Base-by-base conservation (phyloP, 2,888 invertebrate genomes). In the Ormyrus thymus region DNA sequence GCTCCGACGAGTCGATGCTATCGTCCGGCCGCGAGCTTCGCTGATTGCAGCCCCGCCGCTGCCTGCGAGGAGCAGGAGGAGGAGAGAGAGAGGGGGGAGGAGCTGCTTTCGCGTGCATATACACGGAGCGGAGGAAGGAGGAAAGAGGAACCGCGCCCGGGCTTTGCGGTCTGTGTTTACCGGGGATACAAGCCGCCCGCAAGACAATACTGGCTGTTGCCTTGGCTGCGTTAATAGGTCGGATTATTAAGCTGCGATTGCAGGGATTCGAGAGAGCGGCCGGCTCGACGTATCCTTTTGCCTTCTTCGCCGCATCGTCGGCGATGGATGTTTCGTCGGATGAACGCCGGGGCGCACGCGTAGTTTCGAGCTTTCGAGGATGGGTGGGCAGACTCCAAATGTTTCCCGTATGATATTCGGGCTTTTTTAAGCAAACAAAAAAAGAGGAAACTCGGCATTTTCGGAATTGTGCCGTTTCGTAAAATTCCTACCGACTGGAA, bases 1-100 rank as follows among this genome's bases (percentile, higher is more conserved):
- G 71, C 65, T 70, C 69, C 55, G 70, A 55, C 9, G 68, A 78
- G 70, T 80, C 66, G 76, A 71, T 81, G 70, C 58, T 76, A 75
- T 76, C 64, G 76, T 55, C 50, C 15, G 65, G 53, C 64, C 61
- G 69, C 65, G 29, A 29, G 29, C 29, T 29, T 29, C 29, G 50
- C 58, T 48, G 43, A 51, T n/a, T n/a, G 9, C 53, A 10, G 5
- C 13, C n/a, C 11, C 51, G 29, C 45, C 10, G 45, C 6, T 6
- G 64, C 15, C 51, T n/a, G 29, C 10, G 59, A 58, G 15, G 9
- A 11, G 11, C 5, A 46, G 9, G 11, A 15, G 46, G 61, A 7
- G 62, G n/a, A 56, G 46, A 53, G 13, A 66, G n/a, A 46, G 11
- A 46, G 46, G 5, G 11, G 48, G 50, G 64, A 50, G 50, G n/a